Base-by-base conservation (phyloP, 2,113 vertebrate genomes). In the Elephas maximus region DNA sequence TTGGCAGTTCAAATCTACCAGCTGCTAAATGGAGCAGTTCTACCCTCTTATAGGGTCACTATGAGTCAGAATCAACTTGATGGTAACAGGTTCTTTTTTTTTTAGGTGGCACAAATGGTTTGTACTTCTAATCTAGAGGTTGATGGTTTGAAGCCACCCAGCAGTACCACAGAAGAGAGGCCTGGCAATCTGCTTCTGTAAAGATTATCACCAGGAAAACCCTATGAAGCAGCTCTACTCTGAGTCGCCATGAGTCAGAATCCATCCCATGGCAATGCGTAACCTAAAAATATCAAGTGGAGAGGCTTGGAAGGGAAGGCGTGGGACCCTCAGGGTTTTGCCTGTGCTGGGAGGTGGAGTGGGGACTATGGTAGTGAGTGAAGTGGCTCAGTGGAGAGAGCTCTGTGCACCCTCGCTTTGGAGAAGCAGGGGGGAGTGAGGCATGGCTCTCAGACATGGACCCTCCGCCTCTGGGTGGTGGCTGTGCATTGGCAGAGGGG, bases 401-500 rank as follows among this genome's bases (percentile, higher is more conserved):
- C 44, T 57, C 37, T 11, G 30, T 92, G 28, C 74, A 67, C 60
- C 17, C n/a, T 33, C 0, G 30, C 33, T 45, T 5, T 5, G 23
- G 21, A 12, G 21, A 15, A 12, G 8, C 1, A 12, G 28, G 20
- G 12, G 1, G 6, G 26, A 37, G 73, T 1, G 0, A 10, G 26
- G 8, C 80, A 3, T n/a, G 17, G 67, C 10, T 24, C 69, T 69
- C 37, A 51, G 62, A 51, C 21, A 30, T 1, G 9, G 33, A 21
- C 6, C 28, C 2, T 1, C 7, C 24, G n/a, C 5, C 28, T 48
- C 28, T 37, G 21, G 26, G 5, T 21, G 63, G 44, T 5, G 26
- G 37, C 21, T 11, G 10, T 8, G 0, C 5, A 9, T 8, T 45
- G 28, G 78, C 14, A 30, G n/a, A n/a, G 4, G 17, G 8, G n/a